A percentile compares a stretch with the other conserved stretches of the same genome.
phyloP scores from a whole-genome alignment of 30 jellyfish, hydroid and myxozoan species.

The Cassiopea andromeda region DNA sequence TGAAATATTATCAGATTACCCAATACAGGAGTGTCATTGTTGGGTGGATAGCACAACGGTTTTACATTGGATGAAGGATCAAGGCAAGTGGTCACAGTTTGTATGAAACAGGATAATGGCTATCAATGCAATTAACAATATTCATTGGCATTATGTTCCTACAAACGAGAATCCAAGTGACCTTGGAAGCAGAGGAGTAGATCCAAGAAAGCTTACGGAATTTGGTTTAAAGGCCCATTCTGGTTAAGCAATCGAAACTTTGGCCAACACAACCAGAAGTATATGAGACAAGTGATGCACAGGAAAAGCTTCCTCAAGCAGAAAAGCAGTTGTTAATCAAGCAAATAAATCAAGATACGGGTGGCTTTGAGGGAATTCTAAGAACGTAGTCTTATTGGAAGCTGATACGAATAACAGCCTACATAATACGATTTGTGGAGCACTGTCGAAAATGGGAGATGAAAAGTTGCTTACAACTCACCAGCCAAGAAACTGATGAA shows the following conservation, averaged over 20 bases:
- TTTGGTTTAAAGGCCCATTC: conserved; percentile 48
- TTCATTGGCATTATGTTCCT: conserved; percentile 52
- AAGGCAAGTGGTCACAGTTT: conserved; percentile 34
- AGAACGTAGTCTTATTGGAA: background rate
- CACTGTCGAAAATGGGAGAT: conserved; percentile 43
- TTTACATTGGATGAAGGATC: conserved; percentile 55
- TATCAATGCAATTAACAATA: conserved; percentile 10
- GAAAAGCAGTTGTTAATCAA: conserved; percentile 11
- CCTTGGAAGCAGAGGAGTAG: conserved; percentile 42
- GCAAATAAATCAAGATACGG: background rate
- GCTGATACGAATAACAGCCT: conserved; percentile 35
- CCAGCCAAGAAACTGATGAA: conserved; percentile 52
- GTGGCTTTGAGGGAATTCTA: background rate
- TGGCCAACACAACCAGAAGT: background rate
- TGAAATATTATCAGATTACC: background rate
- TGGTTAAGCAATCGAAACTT: conserved; percentile 19
- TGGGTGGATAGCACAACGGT: conserved; percentile 78
- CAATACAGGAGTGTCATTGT: background rate
- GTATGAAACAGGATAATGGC: conserved; percentile 38
- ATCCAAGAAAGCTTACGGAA: background rate
- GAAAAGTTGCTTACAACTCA: conserved; percentile 17
- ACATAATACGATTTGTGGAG: conserved; percentile 47
- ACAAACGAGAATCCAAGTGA: conserved; percentile 53
- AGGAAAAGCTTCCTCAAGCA: background rate
- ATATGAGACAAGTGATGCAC: conserved; percentile 1